Evolutionary conservation across 2,888 invertebrate species (phyloP), one percentile per base, ranked within the genome.

Genomic region (Acleris holmiana): DNA sequence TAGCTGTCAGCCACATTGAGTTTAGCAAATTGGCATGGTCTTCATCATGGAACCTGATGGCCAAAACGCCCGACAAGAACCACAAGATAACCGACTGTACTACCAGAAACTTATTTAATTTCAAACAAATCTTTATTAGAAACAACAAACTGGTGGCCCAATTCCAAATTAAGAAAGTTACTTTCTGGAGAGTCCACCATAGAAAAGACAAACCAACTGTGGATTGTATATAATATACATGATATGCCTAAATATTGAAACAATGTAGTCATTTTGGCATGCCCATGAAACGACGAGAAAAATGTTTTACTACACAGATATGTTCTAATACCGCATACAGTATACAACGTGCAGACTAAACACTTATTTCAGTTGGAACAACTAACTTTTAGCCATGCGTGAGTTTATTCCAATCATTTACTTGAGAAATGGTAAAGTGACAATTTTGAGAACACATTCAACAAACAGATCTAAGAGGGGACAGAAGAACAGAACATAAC

Each of bases 1-100:
- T 99, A 92, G 99, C 99, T 87, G 99, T 99, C 94, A 99, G 96
- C 99, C 99, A 99, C 98, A 99, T 98, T 88, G 99, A 98, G 94
- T 99, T 99, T 93, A 98, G 95, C 90, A 99, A 96, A 95, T 99
- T 99, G 88, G 98, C 98, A 94, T 99, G 99, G 93, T 98, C 98
- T 93, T 97, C 97, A 93, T 99, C 99, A 93, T 99, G 98, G 94
- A 98, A 98, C 95, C 99, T 99, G 94, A 85, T 90, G 90, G 91
- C 89, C 89, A 89, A 91, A 92, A 89, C 82, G 91, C 89, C 91
- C 92, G 82, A 91, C 91, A 89, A 92, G 90, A 89, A 90, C 90
- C 90, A 89, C 86, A 89, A 75, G 84, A 85, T 86, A 89, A 89
- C 90, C 88, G 83, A 77, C 78, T 82, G 77, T 80, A 71, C 71